Evolutionary conservation across 1,140 invertebrate species (phyloP), one percentile per base, ranked within the genome.

Genomic region (Orchesella cincta): DNA sequence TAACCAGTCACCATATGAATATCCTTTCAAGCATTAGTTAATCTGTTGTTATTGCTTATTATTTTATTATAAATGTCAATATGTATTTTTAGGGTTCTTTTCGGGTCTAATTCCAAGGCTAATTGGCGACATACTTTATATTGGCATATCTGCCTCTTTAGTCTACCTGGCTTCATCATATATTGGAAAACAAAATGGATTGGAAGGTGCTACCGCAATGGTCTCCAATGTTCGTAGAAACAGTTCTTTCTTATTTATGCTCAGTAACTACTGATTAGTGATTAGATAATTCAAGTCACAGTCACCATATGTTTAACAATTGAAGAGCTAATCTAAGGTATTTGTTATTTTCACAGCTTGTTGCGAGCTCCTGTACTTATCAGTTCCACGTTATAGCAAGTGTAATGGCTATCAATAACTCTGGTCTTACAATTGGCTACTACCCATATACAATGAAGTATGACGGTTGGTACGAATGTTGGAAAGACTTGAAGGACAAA

Each of bases 351-450:
- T 88, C 89, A 34, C 84, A 92, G 91, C 89, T 91, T 80, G 79
- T 95, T 39, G 91, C 92, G 34, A 91, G 91, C 77, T 89, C 93
- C 35, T 83, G 95, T 51, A 92, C 92, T 5, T 97, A 97, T 86
- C 94, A 94, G 26, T 90, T 96, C 82, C 90, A 92, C 84, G 92
- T 97, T 18, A 93, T 96, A 0, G 92, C 93, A 52, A 93, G 92
- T 79, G 94, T 94, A 83, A 95, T 95, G 91, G 89, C 91, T 77
- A 91, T 96, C 18, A 80, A 80, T 64, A 54, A 74, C 26, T 73
- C 31, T 54, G 75, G 92, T 70, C 87, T 96, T 16, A 85, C 86
- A 80, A 93, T 93, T 51, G 93, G 93, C 35, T 86, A 89, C 52
- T 92, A 92, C 26, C 93, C 93, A 0, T 85, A 89, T n/a, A 95